These are phyloP conservation scores for Oceanites oceanicus DNA, from an alignment of 2,113 vertebrate species.

Conservation along the genomic window DNA sequence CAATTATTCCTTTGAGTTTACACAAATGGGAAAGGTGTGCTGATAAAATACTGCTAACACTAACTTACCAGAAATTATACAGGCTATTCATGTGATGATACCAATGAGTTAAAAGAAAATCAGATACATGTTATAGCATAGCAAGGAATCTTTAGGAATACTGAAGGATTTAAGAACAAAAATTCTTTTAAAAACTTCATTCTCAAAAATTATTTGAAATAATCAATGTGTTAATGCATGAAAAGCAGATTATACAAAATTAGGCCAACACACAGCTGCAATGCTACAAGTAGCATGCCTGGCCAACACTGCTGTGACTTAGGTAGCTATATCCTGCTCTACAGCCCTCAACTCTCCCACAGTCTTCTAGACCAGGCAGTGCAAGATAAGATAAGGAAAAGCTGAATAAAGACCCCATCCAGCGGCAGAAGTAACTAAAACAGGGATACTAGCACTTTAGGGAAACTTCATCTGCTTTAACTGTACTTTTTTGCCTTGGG, in stretches of 20 bases:
- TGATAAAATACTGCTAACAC: not conserved
- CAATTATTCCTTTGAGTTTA: not conserved
- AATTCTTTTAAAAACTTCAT: not conserved
- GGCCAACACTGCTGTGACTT: not conserved
- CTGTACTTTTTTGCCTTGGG: not conserved
- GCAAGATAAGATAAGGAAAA: not conserved
- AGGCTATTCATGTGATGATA: not conserved
- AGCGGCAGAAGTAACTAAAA: not conserved
- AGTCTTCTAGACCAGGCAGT: not conserved
- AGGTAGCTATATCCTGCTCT: not conserved
- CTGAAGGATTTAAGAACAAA: not conserved
- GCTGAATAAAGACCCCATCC: not conserved
- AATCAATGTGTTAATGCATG: not conserved
- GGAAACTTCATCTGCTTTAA: not conserved
- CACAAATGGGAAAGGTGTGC: not conserved
- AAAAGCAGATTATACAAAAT: not conserved
- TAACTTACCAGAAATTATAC: not conserved
- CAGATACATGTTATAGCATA: not conserved
- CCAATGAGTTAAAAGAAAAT: not conserved
- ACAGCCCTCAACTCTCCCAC: not conserved
- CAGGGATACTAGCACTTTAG: not conserved
- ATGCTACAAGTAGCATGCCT: not conserved
- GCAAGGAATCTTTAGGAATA: not conserved
- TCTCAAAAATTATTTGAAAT: not conserved
- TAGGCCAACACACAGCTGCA: not conserved